Percentiles rank a stretch among this genome's conserved stretches.
These are phyloP conservation scores for Dendrophyllia cribrosa DNA, from an alignment of 64 coral and sea anemone species.

Conservation along the genomic window DNA sequence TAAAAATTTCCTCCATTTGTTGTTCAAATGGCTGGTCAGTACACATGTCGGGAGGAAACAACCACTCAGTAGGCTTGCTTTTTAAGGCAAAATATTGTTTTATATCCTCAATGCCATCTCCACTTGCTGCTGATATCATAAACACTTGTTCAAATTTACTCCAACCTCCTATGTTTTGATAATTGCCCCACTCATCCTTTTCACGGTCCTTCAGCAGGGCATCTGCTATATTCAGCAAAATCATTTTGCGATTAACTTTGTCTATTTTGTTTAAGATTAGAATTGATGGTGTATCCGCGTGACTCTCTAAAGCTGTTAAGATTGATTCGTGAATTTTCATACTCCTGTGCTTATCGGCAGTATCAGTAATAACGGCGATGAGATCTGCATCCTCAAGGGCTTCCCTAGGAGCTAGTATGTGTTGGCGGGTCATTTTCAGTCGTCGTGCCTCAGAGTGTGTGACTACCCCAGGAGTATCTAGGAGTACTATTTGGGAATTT, in stretches of 20 bases:
- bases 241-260: constrained; percentile 68
- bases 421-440: constrained; percentile 92
- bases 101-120: constrained; percentile 89
- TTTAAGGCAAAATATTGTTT: constrained; percentile 76
- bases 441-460: constrained; percentile 72
- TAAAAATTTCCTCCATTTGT: constrained; percentile 88
- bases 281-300: constrained; percentile 69
- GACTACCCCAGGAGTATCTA: constrained; percentile 95
- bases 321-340: constrained; percentile 82
- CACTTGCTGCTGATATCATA: constrained; percentile 89
- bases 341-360: constrained; percentile 70
- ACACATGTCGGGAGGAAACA: constrained; percentile 61
- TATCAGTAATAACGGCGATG: constrained; percentile 84
- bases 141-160: constrained; percentile 89
- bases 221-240: constrained; percentile 70
- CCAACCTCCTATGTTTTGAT: constrained; percentile 78
- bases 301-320: constrained; percentile 52
- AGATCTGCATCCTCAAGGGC: constrained; percentile 87
- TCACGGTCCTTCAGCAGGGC: constrained; percentile 80
- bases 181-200: constrained; percentile 83
- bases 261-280: constrained; percentile 97
- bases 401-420: constrained; percentile 85
- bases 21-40: constrained; percentile 78
- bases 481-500: constrained; percentile 75
- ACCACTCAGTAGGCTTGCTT: constrained; percentile 70